Conservation (phyloP, 2,113 vertebrate genomes). For the Halcyon senegalensis region DNA sequence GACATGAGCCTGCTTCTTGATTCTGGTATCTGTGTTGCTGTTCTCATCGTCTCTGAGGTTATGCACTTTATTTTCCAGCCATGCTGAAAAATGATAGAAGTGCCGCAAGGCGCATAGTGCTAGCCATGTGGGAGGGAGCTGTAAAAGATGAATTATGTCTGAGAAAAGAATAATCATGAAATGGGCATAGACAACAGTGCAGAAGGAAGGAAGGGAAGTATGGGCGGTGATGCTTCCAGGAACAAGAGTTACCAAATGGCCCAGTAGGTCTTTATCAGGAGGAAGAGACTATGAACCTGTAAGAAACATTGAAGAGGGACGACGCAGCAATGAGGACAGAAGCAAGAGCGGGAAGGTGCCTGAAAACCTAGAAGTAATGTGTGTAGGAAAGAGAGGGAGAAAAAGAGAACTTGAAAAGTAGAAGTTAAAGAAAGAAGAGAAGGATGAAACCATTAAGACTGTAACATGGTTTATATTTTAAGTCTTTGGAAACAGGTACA, state of each 20-base stretch:
- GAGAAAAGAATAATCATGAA: background rate
- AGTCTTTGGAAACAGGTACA: background rate
- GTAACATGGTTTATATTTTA: background rate
- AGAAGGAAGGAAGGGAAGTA: background rate
- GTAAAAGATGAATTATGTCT: background rate
- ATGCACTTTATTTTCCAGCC: background rate
- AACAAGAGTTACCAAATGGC: rapidly evolving
- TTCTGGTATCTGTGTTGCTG: background rate
- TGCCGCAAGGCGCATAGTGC: background rate
- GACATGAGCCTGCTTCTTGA: background rate
- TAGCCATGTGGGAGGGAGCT: background rate
- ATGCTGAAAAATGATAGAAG: background rate
- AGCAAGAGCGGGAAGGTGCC: background rate
- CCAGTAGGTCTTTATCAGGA: background rate
- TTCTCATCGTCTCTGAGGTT: background rate
- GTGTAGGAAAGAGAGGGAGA: background rate
- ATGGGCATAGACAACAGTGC: background rate
- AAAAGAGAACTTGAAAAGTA: background rate
- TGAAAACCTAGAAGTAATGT: background rate
- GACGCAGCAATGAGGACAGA: background rate
- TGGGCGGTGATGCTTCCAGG: background rate
- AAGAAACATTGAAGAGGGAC: background rate
- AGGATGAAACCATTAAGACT: background rate
- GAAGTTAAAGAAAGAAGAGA: background rate
- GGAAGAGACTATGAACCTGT: background rate